Evolutionary conservation across 2,113 vertebrate genomes (phyloP).

Genomic region (Catharus fuscescens): DNA sequence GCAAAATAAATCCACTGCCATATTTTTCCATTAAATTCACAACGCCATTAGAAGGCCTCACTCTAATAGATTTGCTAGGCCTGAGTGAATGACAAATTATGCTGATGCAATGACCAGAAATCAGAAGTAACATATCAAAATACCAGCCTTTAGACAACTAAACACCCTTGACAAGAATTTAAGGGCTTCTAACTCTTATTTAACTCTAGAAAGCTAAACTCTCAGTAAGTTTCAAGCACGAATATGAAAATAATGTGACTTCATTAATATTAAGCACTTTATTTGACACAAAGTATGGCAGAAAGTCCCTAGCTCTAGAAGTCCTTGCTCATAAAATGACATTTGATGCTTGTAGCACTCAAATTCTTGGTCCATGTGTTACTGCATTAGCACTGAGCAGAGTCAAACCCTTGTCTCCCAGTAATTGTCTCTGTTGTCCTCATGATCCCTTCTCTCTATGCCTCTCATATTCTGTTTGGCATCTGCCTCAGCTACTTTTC

Average conservation of each 20-base stretch:
- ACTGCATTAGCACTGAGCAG: neutral
- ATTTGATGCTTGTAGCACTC: neutral
- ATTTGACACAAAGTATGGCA: neutral
- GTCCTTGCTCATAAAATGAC: rapidly evolving
- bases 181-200: neutral
- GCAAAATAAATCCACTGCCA: neutral
- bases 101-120: neutral
- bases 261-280: neutral
- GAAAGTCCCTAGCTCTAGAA: neutral
- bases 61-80: neutral
- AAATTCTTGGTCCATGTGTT: neutral
- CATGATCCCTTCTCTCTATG: neutral
- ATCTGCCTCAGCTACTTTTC: neutral
- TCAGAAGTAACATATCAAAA: neutral
- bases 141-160: neutral
- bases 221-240: neutral
- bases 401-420: neutral
- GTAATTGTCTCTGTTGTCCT: neutral
- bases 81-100: neutral
- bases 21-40: slow-evolving; percentile 15
- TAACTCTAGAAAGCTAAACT: neutral
- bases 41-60: neutral
- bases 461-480: neutral
- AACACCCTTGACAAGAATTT: neutral
- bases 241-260: neutral